Percentiles rank a stretch among this genome's conserved stretches.
These are phyloP conservation scores for Eurois occulta DNA, from an alignment of 2,888 invertebrate genomes.

Conservation along the genomic window DNA sequence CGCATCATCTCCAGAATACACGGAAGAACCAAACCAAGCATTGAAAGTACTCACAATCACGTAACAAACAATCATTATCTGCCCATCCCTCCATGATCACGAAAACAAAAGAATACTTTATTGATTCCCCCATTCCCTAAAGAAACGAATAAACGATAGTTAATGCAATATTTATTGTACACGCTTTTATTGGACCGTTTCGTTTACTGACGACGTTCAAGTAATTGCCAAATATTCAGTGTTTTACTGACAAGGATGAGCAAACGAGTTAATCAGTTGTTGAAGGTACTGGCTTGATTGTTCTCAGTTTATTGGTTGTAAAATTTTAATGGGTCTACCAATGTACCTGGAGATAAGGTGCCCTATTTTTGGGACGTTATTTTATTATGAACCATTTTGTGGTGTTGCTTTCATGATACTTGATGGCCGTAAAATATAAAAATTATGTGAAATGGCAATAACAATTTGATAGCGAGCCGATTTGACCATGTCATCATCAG, in stretches of 20 bases:
- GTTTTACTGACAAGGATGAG: slow-evolving; percentile 47
- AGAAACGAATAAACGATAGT: slow-evolving; percentile 35
- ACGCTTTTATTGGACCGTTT: slow-evolving; percentile 50
- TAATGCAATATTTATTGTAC: slow-evolving; percentile 60
- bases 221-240: slow-evolving; percentile 57
- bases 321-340: slow-evolving; percentile 32
- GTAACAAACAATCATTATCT: not conserved
- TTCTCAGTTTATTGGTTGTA: slow-evolving; percentile 45
- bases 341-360: slow-evolving; percentile 22
- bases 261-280: slow-evolving; percentile 57
- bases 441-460: not conserved
- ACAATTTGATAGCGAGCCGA: not conserved
- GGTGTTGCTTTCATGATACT: not conserved
- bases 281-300: slow-evolving; percentile 56
- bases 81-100: not conserved
- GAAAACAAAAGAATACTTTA: slow-evolving; percentile 40
- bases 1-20: not conserved
- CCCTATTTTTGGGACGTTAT: slow-evolving; percentile 8
- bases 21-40: not conserved
- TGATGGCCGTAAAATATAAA: not conserved
- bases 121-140: slow-evolving; percentile 12
- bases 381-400: slow-evolving; percentile 9
- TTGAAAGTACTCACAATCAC: slow-evolving; percentile 9
- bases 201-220: slow-evolving; percentile 45
- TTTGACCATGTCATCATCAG: too few species aligned